Evolutionary conservation across 1,140 invertebrate genomes (phyloP).

Genomic region (Homarus americanus): DNA sequence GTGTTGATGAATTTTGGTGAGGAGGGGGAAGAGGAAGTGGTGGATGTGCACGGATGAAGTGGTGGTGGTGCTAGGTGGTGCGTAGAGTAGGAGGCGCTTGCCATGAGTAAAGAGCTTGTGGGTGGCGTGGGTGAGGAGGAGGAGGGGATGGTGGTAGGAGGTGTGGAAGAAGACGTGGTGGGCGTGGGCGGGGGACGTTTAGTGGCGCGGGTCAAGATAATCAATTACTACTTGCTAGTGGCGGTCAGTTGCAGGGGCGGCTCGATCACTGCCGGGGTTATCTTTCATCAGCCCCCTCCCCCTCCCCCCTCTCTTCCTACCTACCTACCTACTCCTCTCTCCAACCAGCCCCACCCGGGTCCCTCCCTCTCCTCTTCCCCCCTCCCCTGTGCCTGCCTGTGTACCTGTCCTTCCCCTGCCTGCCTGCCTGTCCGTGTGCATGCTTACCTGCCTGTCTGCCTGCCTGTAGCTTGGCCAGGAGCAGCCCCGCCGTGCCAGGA

Average conservation of each 20-base stretch:
- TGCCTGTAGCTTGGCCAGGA: neutral
- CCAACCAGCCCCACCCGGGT: neutral
- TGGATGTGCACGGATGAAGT: no score
- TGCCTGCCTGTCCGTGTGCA: slow-evolving; percentile 17
- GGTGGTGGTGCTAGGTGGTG: no score
- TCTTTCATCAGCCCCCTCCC: slow-evolving; percentile 27
- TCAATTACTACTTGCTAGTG: slow-evolving; percentile 14
- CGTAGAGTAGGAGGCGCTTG: no score
- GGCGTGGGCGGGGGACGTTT: neutral
- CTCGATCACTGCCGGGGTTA: slow-evolving; percentile 32
- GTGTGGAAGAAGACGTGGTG: neutral
- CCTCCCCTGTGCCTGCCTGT: no score
- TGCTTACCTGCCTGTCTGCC: slow-evolving; percentile 8
- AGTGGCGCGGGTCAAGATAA: slow-evolving; percentile 15
- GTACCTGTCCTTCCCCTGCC: slow-evolving; percentile 2
- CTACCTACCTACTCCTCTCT: neutral
- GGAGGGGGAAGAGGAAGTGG: no score
- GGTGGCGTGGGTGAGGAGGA: no score
- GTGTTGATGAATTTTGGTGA: no score
- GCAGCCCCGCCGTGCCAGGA: no score
- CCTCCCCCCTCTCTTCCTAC: neutral
- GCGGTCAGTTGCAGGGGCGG: neutral
- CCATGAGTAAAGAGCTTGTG: no score
- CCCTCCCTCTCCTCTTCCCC: slow-evolving; percentile 5
- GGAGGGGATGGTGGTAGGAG: no score